phyloP scores from a whole-genome alignment of 2,113 vertebrate genomes.

The Alligator sinensis region DNA sequence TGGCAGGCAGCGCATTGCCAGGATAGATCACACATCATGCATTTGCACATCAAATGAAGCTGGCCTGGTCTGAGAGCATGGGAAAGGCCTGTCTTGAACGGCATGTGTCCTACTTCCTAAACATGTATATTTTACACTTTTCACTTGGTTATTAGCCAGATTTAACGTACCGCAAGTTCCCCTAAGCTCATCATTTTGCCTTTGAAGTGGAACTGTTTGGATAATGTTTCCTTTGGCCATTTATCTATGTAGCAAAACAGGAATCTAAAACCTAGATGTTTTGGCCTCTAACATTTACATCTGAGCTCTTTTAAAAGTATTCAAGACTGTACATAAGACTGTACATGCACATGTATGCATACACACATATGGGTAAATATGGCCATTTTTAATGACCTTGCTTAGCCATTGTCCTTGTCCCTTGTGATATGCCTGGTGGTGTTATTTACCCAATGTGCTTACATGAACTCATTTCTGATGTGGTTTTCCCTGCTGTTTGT shows the following conservation, averaged over 20 bases:
- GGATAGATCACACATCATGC: constrained; percentile 60
- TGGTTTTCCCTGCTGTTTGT: not conserved
- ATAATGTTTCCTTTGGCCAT: constrained; percentile 81
- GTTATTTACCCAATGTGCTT: not conserved
- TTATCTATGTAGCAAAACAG: constrained; percentile 73
- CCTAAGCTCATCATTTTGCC: constrained; percentile 63
- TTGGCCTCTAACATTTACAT: not conserved
- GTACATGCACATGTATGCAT: not conserved
- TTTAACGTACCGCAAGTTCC: constrained; percentile 71
- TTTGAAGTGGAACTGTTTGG: constrained; percentile 82
- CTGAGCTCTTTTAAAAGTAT: not conserved
- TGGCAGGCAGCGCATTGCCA: constrained; percentile 54
- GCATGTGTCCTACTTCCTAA: constrained; percentile 73
- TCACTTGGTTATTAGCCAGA: constrained; percentile 75
- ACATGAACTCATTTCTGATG: not conserved
- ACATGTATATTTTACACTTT: constrained; percentile 68
- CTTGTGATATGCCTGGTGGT: not conserved
- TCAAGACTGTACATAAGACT: not conserved
- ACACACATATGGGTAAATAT: not conserved
- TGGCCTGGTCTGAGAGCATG: constrained; percentile 59
- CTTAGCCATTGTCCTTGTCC: not conserved
- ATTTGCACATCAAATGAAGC: constrained; percentile 73
- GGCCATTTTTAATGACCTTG: constrained; percentile 23
- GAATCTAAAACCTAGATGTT: constrained; percentile 34
- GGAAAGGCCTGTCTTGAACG: constrained; percentile 70